Conservation (phyloP, 35 echinoderm and acorn worm genomes). For the Nesometra sesokonis region DNA sequence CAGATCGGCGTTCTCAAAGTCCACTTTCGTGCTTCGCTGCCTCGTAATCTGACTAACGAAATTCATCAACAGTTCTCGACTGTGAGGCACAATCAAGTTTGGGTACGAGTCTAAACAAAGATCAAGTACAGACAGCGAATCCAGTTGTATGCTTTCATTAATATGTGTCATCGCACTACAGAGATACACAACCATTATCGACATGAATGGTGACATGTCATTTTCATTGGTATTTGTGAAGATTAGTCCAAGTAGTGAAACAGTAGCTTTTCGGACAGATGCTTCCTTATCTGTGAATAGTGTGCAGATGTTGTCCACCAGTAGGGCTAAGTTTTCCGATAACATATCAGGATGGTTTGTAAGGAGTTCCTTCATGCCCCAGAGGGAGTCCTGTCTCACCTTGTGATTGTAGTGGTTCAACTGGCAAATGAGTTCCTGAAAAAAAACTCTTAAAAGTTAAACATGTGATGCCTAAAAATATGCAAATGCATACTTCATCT, state of each 20-base stretch:
- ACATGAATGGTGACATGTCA: slow-evolving; percentile 76
- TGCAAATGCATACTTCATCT: no score
- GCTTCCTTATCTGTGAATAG: slow-evolving; percentile 60
- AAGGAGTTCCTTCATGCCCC: slow-evolving; percentile 58
- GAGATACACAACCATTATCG: slow-evolving; percentile 52
- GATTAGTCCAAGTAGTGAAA: slow-evolving; percentile 25
- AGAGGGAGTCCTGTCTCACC: slow-evolving; percentile 35
- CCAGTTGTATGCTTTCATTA: slow-evolving; percentile 70
- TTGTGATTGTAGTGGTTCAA: slow-evolving; percentile 85
- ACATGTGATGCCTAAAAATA: no score
- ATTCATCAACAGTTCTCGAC: slow-evolving; percentile 60
- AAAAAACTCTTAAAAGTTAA: slow-evolving; percentile 1
- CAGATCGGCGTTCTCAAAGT: background rate
- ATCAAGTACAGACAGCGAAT: slow-evolving; percentile 70
- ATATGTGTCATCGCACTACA: slow-evolving; percentile 95
- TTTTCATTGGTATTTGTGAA: background rate
- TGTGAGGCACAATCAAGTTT: slow-evolving; percentile 37
- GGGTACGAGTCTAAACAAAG: slow-evolving; percentile 52
- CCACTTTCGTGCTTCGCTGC: slow-evolving; percentile 30
- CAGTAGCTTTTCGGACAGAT: slow-evolving; percentile 45
- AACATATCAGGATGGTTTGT: slow-evolving; percentile 35
- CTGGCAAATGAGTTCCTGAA: slow-evolving; percentile 76
- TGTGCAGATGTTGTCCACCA: slow-evolving; percentile 53
- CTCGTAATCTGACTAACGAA: slow-evolving; percentile 84
- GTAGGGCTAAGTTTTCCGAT: slow-evolving; percentile 40